Evolutionary conservation across 2,113 vertebrate genomes (phyloP).

Genomic region (Melanerpes formicivorus): DNA sequence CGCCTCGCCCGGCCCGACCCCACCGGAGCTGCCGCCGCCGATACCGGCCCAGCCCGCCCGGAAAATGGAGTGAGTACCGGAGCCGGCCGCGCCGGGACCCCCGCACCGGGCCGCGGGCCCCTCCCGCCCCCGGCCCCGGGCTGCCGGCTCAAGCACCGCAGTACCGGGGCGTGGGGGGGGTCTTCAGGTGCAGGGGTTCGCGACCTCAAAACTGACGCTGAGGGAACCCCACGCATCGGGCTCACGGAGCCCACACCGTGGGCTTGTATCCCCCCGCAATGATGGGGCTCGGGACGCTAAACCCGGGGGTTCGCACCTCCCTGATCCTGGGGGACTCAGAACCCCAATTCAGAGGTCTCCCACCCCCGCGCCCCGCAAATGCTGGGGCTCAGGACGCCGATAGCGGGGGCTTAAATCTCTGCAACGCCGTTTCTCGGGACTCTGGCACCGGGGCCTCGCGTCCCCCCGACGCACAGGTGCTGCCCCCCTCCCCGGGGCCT

Average conservation of each 20-base stretch:
- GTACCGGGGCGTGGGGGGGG: not conserved
- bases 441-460: not conserved
- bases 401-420: not conserved
- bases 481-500: not conserved
- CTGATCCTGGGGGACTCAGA: not conserved
- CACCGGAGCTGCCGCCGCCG: not conserved
- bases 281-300: not conserved
- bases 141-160: not conserved
- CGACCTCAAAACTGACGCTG: not conserved
- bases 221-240: not conserved
- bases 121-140: not conserved
- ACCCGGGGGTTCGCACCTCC: not conserved
- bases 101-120: not conserved
- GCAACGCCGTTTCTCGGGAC: not conserved
- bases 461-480: not conserved
- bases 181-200: no score
- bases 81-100: not conserved
- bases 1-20: not conserved
- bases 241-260: not conserved
- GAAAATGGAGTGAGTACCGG: slow-evolving; percentile 9
- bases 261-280: not conserved
- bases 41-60: not conserved
- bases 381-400: not conserved
- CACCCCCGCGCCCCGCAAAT: no score
- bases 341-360: not conserved